Evolutionary conservation across 1,140 invertebrate genomes (phyloP).

Genomic region (Orchestia grillus): DNA sequence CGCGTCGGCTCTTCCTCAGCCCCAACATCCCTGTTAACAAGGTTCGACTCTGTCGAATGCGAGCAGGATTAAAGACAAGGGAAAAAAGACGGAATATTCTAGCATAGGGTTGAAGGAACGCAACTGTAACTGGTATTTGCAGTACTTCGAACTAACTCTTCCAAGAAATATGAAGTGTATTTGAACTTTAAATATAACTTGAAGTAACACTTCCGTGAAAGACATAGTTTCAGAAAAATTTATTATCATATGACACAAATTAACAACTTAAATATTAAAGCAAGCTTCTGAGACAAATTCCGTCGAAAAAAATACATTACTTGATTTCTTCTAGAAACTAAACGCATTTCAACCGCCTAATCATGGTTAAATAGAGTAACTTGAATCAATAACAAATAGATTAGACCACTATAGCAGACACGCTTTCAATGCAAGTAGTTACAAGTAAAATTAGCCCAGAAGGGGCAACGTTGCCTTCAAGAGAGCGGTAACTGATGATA

Average conservation of each 20-base stretch:
- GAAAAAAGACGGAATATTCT: neutral
- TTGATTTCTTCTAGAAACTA: neutral
- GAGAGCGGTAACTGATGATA: neutral
- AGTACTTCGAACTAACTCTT: neutral
- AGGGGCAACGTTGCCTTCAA: neutral
- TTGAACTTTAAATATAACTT: neutral
- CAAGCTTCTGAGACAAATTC: neutral
- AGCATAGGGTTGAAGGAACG: neutral
- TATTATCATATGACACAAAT: neutral
- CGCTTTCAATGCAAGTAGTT: neutral
- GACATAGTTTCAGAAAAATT: too few species aligned
- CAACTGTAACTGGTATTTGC: neutral
- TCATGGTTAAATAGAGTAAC: neutral
- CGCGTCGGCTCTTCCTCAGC: neutral
- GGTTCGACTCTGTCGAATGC: neutral
- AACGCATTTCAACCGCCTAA: neutral
- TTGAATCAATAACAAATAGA: neutral
- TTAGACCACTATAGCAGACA: neutral
- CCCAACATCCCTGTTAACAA: slow-evolving; percentile 21
- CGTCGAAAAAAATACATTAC: neutral
- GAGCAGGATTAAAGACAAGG: neutral
- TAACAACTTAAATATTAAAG: neutral
- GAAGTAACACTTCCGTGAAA: too few species aligned
- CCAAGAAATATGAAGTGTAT: neutral
- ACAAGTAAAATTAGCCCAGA: neutral